Conservation (phyloP, 2,888 invertebrate species). For the Podotricha telesiphe region DNA sequence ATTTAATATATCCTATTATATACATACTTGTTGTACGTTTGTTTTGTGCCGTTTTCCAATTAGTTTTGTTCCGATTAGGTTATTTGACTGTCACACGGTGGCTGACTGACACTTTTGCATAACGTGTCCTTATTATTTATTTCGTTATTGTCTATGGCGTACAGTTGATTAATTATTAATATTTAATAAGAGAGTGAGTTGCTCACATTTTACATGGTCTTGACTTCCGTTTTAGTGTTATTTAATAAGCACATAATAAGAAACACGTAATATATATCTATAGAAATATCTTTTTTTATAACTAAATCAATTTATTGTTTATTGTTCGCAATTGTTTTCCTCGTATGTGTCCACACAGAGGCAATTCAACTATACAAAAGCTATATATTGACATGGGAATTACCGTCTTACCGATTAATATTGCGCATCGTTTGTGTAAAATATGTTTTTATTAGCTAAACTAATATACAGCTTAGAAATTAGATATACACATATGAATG, state of each 20-base stretch:
- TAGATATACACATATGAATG: background rate
- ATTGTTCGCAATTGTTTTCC: constrained; percentile 18
- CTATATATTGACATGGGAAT: constrained; percentile 2
- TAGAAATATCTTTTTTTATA: constrained; percentile 8
- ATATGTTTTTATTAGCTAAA: constrained; percentile 13
- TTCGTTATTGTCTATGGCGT: constrained; percentile 7
- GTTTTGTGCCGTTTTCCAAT: constrained; percentile 13
- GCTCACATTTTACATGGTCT: constrained; percentile 6
- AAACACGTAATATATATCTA: background rate
- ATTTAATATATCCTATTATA: constrained; percentile 10
- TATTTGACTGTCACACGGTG: constrained; percentile 6
- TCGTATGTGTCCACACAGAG: background rate
- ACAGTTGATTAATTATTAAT: background rate
- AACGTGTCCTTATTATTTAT: constrained; percentile 2
- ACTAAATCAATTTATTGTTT: constrained; percentile 15
- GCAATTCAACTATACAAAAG: background rate
- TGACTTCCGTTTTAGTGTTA: background rate
- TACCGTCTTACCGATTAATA: constrained; percentile 2
- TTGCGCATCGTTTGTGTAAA: background rate
- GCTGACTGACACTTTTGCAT: background rate
- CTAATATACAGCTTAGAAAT: background rate
- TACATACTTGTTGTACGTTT: background rate
- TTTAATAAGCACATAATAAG: constrained; percentile 1
- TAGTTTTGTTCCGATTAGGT: constrained; percentile 6
- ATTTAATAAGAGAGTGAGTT: background rate